Conservation (phyloP, 2,888 invertebrate species). For the Osedax fenrisi region DNA sequence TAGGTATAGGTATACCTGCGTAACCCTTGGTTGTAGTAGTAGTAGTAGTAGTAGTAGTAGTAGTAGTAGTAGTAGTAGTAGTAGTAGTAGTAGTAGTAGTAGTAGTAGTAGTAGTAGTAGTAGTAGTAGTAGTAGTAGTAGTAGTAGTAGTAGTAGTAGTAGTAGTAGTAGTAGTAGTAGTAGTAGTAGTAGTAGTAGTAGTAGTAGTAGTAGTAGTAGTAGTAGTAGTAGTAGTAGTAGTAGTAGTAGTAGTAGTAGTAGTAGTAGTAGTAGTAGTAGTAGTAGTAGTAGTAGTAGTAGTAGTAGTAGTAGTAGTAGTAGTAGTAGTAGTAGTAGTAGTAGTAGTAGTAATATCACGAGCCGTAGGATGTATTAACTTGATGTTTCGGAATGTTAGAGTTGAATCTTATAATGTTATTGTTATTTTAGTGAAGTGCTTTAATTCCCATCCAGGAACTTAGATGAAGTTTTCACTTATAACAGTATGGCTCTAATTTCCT, state of each 20-base stretch:
- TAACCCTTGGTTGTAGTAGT: neutral
- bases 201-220: slow-evolving; percentile 14
- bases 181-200: slow-evolving; percentile 12
- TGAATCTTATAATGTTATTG: too few species aligned
- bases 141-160: slow-evolving; percentile 16
- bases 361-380: too few species aligned
- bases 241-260: slow-evolving; percentile 8
- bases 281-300: slow-evolving; percentile 16
- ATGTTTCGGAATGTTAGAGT: too few species aligned
- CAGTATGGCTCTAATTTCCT: too few species aligned
- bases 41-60: neutral
- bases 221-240: slow-evolving; percentile 8
- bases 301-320: slow-evolving; percentile 16
- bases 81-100: slow-evolving; percentile 16
- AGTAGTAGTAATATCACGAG: neutral
- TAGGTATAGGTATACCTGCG: too few species aligned
- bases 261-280: slow-evolving; percentile 16
- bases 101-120: slow-evolving; percentile 16
- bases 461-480: too few species aligned
- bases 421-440: too few species aligned
- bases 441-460: too few species aligned
- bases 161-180: slow-evolving; percentile 12
- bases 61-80: slow-evolving; percentile 5
- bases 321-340: slow-evolving; percentile 16
- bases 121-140: slow-evolving; percentile 16